Evolutionary conservation across 2,113 vertebrate species (phyloP).

Genomic region (Rana temporaria): DNA sequence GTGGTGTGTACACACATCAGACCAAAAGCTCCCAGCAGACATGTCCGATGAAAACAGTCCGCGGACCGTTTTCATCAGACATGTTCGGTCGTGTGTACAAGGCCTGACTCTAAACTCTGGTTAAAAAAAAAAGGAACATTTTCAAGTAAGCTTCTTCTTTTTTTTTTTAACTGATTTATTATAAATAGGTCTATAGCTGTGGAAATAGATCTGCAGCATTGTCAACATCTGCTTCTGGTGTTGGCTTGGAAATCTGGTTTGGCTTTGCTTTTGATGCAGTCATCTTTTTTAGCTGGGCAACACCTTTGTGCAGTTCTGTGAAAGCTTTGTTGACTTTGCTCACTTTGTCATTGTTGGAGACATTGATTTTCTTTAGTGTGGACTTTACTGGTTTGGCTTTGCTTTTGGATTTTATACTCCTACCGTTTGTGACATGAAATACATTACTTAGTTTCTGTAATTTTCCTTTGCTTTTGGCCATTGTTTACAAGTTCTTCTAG

Average conservation of each 20-base stretch:
- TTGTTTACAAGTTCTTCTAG: conserved; percentile 64
- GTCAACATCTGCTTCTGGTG: too few species aligned
- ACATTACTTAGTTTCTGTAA: conserved; percentile 80
- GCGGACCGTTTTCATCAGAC: too few species aligned
- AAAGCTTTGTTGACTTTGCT: conserved; percentile 84
- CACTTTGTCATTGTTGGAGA: conserved; percentile 86
- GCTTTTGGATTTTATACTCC: conserved; percentile 79
- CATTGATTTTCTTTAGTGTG: conserved; percentile 83
- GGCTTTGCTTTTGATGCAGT: conserved; percentile 68
- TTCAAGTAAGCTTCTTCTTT: too few species aligned
- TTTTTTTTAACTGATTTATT: too few species aligned
- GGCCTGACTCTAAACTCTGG: too few species aligned
- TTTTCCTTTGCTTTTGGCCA: conserved; percentile 87
- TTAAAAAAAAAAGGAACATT: too few species aligned
- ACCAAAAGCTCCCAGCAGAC: too few species aligned
- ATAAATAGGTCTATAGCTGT: too few species aligned
- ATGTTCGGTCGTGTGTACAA: too few species aligned
- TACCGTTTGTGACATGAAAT: conserved; percentile 85
- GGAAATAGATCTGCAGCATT: too few species aligned
- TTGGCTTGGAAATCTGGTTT: conserved; percentile 44
- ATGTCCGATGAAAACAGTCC: too few species aligned
- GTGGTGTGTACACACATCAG: too few species aligned
- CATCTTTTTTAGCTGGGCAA: conserved; percentile 79
- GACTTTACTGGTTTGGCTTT: conserved; percentile 82
- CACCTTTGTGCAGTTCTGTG: conserved; percentile 83